These are phyloP conservation scores for Acronicta leporina DNA, from an alignment of 2,888 invertebrate species.

Conservation along the genomic window DNA sequence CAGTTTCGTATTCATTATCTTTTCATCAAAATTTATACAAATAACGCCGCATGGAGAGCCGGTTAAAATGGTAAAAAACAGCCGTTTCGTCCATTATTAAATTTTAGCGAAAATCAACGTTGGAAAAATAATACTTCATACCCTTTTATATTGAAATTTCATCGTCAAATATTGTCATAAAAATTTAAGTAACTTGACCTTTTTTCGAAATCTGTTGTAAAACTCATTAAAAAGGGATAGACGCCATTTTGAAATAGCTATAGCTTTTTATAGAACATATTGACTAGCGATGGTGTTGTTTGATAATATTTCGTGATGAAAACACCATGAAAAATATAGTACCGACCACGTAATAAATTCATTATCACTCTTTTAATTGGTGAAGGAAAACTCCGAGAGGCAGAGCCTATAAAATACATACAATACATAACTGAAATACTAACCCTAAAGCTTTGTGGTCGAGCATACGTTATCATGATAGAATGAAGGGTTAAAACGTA, in stretches of 20 bases:
- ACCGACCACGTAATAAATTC: too few species aligned
- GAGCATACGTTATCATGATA: not conserved
- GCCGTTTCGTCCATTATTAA: not conserved
- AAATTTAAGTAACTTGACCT: slow-evolving; percentile 1
- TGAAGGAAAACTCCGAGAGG: too few species aligned
- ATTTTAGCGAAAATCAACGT: too few species aligned
- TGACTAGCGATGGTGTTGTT: not conserved
- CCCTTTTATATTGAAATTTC: slow-evolving; percentile 6
- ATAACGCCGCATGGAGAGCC: too few species aligned
- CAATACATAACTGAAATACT: too few species aligned
- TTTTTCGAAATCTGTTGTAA: not conserved
- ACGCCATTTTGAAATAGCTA: slow-evolving; percentile 1
- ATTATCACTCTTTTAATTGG: too few species aligned
- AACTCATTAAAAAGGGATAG: not conserved
- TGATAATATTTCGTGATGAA: too few species aligned
- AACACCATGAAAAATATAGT: too few species aligned
- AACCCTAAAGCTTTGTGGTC: too few species aligned
- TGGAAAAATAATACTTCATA: not conserved
- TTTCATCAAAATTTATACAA: not conserved
- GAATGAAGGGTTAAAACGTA: not conserved
- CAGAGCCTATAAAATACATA: too few species aligned
- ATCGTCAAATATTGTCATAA: slow-evolving; percentile 3
- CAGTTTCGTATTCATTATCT: too few species aligned
- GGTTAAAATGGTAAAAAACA: not conserved
- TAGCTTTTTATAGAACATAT: not conserved